phyloP scores from a whole-genome alignment of 2,113 vertebrate genomes.

The Panthera uncia region DNA sequence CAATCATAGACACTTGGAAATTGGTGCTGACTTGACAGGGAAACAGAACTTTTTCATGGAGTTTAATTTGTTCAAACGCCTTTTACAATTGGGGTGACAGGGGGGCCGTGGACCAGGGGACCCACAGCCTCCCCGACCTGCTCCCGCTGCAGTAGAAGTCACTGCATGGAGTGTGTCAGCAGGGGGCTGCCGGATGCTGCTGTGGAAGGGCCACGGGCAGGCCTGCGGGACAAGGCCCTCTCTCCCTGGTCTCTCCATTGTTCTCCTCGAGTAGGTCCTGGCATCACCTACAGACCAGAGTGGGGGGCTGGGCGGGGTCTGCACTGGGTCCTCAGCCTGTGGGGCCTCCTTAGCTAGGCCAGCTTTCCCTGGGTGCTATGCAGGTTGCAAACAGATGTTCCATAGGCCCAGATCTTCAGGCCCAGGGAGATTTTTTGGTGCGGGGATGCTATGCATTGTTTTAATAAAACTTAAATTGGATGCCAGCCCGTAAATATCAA shows the following conservation, averaged over 20 bases:
- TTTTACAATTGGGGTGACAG: conserved; percentile 50
- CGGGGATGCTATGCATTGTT: fast-evolving
- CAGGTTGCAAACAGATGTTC: neutral
- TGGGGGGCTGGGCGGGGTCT: too few relatives aligned
- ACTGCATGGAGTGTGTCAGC: fast-evolving
- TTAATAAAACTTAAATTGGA: neutral
- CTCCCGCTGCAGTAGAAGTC: neutral
- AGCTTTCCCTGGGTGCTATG: neutral
- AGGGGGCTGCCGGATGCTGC: neutral
- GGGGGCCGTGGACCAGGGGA: neutral
- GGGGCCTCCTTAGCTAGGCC: fast-evolving
- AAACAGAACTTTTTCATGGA: conserved; percentile 2
- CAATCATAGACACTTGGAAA: conserved; percentile 55
- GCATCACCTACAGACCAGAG: neutral
- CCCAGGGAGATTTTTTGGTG: neutral
- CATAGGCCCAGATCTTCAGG: neutral
- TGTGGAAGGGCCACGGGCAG: too few relatives aligned
- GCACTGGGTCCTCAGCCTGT: neutral
- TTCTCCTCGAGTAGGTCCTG: too few relatives aligned
- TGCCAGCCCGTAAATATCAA: neutral
- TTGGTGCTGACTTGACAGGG: conserved; percentile 59
- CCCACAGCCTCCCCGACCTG: fast-evolving
- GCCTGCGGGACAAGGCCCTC: neutral
- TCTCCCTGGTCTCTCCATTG: neutral
- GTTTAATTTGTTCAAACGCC: conserved; percentile 45